phyloP scores from a whole-genome alignment of 2,797 vertebrate genomes.

The Fistularia tabacaria region DNA sequence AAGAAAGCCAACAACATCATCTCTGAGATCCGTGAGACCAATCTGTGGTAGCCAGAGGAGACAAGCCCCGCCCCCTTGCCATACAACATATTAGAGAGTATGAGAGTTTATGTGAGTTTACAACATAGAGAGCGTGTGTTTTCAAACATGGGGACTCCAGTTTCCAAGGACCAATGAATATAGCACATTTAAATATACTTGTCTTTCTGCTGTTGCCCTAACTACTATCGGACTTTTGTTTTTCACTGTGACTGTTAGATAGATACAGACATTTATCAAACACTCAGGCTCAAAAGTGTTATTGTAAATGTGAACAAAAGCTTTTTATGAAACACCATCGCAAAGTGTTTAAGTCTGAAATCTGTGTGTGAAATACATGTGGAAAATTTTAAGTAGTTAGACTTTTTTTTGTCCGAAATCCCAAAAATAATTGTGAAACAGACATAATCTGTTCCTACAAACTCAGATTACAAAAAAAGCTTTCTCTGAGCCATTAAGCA shows the following conservation, averaged over 20 bases:
- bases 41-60: slow-evolving; percentile 78
- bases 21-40: slow-evolving; percentile 84
- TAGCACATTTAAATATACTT: slow-evolving; percentile 37
- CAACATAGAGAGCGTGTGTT: slow-evolving; percentile 19
- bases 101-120: slow-evolving; percentile 56
- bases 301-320: slow-evolving; percentile 43
- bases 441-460: no score
- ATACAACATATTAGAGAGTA: slow-evolving; percentile 34
- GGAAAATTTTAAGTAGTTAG: background rate
- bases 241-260: slow-evolving; percentile 52
- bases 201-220: slow-evolving; percentile 20
- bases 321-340: slow-evolving; percentile 18
- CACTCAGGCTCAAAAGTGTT: slow-evolving; percentile 42
- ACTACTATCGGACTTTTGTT: slow-evolving; percentile 19
- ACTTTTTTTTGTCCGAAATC: no score
- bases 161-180: slow-evolving; percentile 54
- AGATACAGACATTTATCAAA: slow-evolving; percentile 30
- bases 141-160: slow-evolving; percentile 21
- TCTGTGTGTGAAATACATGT: slow-evolving; percentile 18
- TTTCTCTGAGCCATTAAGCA: no score
- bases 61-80: slow-evolving; percentile 20
- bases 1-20: slow-evolving; percentile 82
- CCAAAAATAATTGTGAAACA: no score
- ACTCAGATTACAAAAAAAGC: no score
- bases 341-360: slow-evolving; percentile 17